Base-by-base conservation (phyloP, 2,113 vertebrate genomes). In the Triplophysa tibetana region DNA sequence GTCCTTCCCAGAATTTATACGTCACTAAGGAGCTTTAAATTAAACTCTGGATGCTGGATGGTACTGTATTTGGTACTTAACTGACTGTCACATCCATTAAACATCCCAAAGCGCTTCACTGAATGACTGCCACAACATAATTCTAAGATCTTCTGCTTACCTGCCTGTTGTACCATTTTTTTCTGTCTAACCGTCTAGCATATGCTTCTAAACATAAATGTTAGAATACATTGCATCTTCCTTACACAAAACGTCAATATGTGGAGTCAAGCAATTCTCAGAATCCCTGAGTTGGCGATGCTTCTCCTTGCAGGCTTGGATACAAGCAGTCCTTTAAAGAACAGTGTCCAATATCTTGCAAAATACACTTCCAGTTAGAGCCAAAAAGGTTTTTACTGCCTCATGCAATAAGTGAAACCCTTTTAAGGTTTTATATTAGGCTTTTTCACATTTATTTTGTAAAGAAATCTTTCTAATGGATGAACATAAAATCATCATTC, bases 241-340 rank as follows among this genome's bases (percentile, higher is more conserved):
- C 13, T 52, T 52, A 5, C 50, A 52, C 29, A 60, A 45, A 74
- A 61, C 41, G 33, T 26, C 70, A 61, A 24, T 73, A 56, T 16
- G 33, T 33, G 60, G 33, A 61, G 70, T 0, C 9, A 8, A 63
- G 60, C 73, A 50, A 75, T 75, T 63, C 21, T 17, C n/a, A 60
- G 48, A 75, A 75, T 75, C 41, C 23, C 50, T 50, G 23, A 48
- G 60, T 8, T 75, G 73, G 73, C 60, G 24, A 33, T 29, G 58
- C 4, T 1, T 29, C 52, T 41, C 54, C 26, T n/a, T 60, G 54
- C 29, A 60, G 52, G 50, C 29, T 58, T 41, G 45, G 12, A 23
- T 12, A 73, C 50, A 58, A 33, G 33, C 33, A 33, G 33, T 33
- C 11, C 29, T 73, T 33, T n/a, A 70, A 70, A 70, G 24, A 70